Evolutionary conservation across 2,797 vertebrate species (phyloP).

Genomic region (Manis crassicaudata): DNA sequence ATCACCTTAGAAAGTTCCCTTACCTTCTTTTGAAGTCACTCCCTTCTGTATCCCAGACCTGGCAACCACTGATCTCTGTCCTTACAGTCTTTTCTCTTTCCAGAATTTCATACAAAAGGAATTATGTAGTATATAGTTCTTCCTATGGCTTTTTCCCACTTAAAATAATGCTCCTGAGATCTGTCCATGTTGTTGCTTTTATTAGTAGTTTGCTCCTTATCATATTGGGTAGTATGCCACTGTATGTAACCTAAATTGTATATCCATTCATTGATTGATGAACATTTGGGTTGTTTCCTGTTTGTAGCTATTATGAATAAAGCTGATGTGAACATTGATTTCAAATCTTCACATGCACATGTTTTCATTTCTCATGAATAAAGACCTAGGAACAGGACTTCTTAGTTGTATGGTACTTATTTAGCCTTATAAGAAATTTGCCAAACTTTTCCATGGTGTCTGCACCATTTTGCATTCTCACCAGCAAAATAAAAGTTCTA

Average conservation of each 20-base stretch:
- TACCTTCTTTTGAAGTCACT: background rate
- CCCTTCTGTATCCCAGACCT: background rate
- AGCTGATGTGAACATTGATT: background rate
- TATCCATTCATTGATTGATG: background rate
- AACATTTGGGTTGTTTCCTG: background rate
- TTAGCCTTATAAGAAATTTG: background rate
- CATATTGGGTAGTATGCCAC: too few relatives aligned
- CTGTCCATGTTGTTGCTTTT: background rate
- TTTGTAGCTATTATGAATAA: constrained; percentile 1
- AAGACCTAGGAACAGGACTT: background rate
- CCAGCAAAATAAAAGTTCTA: background rate
- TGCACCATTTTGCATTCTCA: background rate
- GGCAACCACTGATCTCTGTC: background rate
- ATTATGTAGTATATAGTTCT: background rate
- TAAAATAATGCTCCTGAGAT: background rate
- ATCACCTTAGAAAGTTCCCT: background rate
- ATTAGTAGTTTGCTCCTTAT: background rate
- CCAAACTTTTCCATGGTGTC: background rate
- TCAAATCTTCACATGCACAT: background rate
- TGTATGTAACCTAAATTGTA: background rate
- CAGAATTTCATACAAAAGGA: background rate
- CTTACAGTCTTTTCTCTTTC: background rate
- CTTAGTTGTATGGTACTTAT: background rate
- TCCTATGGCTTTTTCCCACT: background rate
- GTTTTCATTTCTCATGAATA: background rate